Conservation (phyloP, 2,113 vertebrate genomes). For the Passerina amoena region DNA sequence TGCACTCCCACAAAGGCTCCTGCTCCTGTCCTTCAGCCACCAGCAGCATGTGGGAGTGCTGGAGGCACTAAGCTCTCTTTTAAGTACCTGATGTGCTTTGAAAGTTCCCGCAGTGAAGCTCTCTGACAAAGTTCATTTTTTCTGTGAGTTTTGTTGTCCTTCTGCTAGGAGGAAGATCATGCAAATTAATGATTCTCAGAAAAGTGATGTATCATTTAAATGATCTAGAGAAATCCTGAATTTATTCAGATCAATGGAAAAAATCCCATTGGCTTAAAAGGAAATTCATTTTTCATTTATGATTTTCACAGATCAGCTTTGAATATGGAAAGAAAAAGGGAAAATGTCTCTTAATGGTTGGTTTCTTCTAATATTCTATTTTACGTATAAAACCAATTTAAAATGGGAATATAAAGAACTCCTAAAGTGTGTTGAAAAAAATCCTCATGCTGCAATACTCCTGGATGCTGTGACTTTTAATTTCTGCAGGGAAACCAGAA, state of each 20-base stretch:
- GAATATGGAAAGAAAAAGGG: not conserved
- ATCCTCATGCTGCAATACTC: not conserved
- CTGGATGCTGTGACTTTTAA: not conserved
- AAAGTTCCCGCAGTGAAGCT: not conserved
- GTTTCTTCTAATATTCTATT: not conserved
- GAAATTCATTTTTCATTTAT: not conserved
- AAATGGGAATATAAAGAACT: not conserved
- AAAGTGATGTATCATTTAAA: not conserved
- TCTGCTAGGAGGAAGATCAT: not conserved
- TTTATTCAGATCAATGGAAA: slow-evolving; percentile 9
- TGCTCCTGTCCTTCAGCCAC: not conserved
- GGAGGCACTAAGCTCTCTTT: not conserved
- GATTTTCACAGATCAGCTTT: not conserved
- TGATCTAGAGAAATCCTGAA: not conserved
- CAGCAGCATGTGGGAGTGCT: not conserved
- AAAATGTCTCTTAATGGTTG: not conserved
- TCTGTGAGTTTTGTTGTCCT: not conserved
- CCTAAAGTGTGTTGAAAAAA: not conserved
- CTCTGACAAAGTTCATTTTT: not conserved
- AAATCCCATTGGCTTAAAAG: slow-evolving; percentile 12
- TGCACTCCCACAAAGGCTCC: not conserved
- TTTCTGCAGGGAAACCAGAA: not conserved
- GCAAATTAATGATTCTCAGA: not conserved
- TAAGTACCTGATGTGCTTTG: not conserved
- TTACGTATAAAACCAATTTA: not conserved